Conservation (phyloP, 2,797 vertebrate species). For the Lithobates pipiens region DNA sequence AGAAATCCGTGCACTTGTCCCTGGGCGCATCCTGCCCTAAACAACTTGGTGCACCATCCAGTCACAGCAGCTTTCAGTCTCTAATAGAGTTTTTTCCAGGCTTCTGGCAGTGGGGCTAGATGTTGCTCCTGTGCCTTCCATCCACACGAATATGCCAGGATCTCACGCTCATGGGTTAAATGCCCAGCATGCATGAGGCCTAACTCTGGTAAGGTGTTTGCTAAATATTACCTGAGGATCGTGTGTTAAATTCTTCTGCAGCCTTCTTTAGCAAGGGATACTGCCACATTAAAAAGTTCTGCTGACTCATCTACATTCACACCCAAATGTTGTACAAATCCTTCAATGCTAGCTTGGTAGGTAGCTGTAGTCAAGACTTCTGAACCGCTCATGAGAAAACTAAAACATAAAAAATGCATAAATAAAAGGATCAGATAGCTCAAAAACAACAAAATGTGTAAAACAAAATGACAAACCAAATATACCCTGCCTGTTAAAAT, state of each 20-base stretch:
- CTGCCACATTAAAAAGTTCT: constrained; percentile 77
- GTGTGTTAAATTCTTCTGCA: constrained; percentile 65
- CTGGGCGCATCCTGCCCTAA: too few relatives aligned
- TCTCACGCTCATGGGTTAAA: too few relatives aligned
- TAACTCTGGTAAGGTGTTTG: background rate
- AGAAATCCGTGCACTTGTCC: too few relatives aligned
- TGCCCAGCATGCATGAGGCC: too few relatives aligned
- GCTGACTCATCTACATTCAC: constrained; percentile 72
- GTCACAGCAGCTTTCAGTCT: too few relatives aligned
- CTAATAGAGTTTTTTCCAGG: too few relatives aligned
- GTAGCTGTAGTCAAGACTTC: constrained; percentile 82
- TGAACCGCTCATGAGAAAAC: constrained; percentile 80
- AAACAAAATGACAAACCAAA: background rate
- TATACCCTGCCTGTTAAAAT: background rate
- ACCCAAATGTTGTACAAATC: constrained; percentile 75
- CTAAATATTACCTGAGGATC: constrained; percentile 66
- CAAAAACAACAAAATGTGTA: background rate
- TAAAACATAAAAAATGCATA: constrained; percentile 58
- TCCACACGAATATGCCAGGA: too few relatives aligned
- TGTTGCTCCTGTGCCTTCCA: too few relatives aligned
- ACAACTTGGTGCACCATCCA: too few relatives aligned
- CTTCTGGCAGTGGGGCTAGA: too few relatives aligned
- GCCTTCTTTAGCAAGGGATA: constrained; percentile 77
- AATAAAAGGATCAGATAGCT: background rate
- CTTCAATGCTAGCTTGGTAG: constrained; percentile 81